Conservation (phyloP, 2,888 invertebrate genomes). For the Morpho achilles region DNA sequence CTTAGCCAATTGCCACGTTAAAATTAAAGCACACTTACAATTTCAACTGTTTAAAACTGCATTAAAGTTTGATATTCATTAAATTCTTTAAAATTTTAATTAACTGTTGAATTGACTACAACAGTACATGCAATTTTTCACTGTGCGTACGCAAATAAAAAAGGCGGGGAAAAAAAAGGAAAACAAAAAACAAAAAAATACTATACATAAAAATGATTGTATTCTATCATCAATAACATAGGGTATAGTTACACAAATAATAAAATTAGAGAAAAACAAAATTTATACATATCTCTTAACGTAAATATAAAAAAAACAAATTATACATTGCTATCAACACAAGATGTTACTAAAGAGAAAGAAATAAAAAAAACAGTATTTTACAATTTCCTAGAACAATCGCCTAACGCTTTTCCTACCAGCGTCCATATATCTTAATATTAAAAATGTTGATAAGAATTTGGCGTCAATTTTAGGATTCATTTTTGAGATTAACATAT, state of each 20-base stretch:
- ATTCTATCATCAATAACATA: slow-evolving; percentile 79
- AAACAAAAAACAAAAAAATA: slow-evolving; percentile 64
- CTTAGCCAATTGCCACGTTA: background rate
- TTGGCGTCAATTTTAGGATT: slow-evolving; percentile 69
- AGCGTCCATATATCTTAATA: slow-evolving; percentile 49
- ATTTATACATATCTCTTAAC: slow-evolving; percentile 77
- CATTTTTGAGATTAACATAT: slow-evolving; percentile 39
- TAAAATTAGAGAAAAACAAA: slow-evolving; percentile 77
- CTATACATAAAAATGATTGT: slow-evolving; percentile 78
- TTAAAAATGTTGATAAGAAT: slow-evolving; percentile 52
- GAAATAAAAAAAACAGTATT: slow-evolving; percentile 67
- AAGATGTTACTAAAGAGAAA: slow-evolving; percentile 61
- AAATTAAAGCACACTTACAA: no score
- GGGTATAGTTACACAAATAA: slow-evolving; percentile 77
- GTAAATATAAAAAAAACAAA: slow-evolving; percentile 74
- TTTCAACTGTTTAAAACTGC: no score
- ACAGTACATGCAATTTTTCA: slow-evolving; percentile 17
- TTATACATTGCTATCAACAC: slow-evolving; percentile 74
- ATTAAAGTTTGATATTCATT: no score
- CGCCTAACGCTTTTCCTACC: slow-evolving; percentile 46
- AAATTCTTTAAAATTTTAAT: slow-evolving; percentile 8
- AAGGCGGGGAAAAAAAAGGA: slow-evolving; percentile 41
- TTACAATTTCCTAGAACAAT: slow-evolving; percentile 73
- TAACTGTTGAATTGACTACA: slow-evolving; percentile 30
- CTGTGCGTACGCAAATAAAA: slow-evolving; percentile 13